phyloP scores from a whole-genome alignment of 2,113 vertebrate genomes.

The Hirundichthys speculiger region DNA sequence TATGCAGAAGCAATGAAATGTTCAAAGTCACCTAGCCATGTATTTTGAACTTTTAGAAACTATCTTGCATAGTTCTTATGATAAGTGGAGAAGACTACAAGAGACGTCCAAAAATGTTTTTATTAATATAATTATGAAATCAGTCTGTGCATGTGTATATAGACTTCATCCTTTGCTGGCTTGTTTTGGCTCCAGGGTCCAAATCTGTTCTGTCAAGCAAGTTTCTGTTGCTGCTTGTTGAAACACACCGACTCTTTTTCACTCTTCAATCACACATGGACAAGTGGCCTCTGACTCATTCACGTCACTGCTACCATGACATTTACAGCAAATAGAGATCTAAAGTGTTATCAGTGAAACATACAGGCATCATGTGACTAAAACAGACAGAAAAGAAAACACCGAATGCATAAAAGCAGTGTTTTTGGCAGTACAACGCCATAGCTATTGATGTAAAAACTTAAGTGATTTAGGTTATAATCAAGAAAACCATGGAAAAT shows the following conservation, averaged over 20 bases:
- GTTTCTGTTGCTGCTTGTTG: constrained; percentile 48
- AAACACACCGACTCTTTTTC: constrained; percentile 13
- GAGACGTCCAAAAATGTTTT: background rate
- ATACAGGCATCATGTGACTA: too few species aligned
- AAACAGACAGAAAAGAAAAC: too few species aligned
- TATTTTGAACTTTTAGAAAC: background rate
- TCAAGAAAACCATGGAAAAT: too few species aligned
- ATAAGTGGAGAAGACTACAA: background rate
- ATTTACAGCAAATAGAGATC: background rate
- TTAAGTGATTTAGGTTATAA: too few species aligned
- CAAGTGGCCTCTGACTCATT: too few species aligned
- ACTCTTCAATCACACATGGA: too few species aligned
- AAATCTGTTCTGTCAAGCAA: constrained; percentile 47
- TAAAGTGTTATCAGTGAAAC: background rate
- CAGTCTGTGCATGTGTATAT: background rate
- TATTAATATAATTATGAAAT: constrained; percentile 15
- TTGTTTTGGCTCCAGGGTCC: constrained; percentile 52
- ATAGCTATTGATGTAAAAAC: too few species aligned
- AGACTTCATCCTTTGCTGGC: constrained; percentile 9
- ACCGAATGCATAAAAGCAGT: too few species aligned
- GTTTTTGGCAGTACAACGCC: too few species aligned
- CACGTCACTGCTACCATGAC: too few species aligned
- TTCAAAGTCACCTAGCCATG: too few species aligned
- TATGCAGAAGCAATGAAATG: too few species aligned
- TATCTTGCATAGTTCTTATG: constrained; percentile 1